A percentile compares a stretch with the other conserved stretches of the same genome.
These are phyloP conservation scores for Cinara cedri DNA, from an alignment of 2,888 invertebrate species.

Conservation along the genomic window DNA sequence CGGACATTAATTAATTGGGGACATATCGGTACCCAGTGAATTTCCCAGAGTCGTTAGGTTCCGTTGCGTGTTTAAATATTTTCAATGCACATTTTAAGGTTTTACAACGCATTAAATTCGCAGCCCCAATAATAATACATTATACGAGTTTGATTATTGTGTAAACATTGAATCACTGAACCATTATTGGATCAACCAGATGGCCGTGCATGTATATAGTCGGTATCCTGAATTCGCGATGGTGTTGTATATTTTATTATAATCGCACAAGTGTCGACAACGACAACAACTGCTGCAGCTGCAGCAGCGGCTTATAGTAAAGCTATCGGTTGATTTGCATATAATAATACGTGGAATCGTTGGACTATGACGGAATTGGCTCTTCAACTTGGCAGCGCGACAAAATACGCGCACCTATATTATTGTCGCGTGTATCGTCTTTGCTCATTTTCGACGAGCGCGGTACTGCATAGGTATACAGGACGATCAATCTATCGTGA, in stretches of 20 bases:
- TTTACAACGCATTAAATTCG: too few species aligned
- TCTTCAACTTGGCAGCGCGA: background rate
- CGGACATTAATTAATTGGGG: too few species aligned
- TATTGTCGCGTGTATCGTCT: too few species aligned
- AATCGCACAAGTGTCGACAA: constrained; percentile 27
- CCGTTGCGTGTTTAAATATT: too few species aligned
- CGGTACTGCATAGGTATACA: too few species aligned
- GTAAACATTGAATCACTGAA: constrained; percentile 25
- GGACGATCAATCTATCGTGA: too few species aligned
- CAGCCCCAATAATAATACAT: too few species aligned
- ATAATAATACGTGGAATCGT: background rate
- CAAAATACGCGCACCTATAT: background rate
- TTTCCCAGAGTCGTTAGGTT: too few species aligned
- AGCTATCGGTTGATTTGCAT: constrained; percentile 40
- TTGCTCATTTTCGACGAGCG: too few species aligned
- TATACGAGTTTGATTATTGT: constrained; percentile 27
- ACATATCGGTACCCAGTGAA: too few species aligned
- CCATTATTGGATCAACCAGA: constrained; percentile 37
- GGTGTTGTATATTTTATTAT: background rate
- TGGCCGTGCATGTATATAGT: too few species aligned
- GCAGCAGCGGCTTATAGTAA: background rate
- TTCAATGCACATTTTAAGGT: too few species aligned
- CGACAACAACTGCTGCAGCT: constrained; percentile 22
- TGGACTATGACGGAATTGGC: constrained; percentile 3
- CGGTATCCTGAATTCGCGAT: background rate